Percentiles rank a stretch among this genome's conserved stretches.
phyloP scores from a whole-genome alignment of 1,140 invertebrate species.

The Drosophila tsacasi region DNA sequence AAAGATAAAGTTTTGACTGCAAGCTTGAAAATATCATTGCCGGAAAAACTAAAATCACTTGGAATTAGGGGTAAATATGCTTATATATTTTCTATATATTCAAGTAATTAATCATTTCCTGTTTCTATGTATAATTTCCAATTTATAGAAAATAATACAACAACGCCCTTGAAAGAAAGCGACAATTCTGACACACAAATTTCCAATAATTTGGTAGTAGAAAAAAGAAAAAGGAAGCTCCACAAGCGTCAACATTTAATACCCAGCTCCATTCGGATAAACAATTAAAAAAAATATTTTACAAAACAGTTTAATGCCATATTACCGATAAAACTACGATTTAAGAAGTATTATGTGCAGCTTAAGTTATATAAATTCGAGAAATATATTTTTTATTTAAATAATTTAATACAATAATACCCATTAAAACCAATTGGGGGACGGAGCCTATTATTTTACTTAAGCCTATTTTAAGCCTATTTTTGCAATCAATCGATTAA shows the following conservation, averaged over 20 bases:
- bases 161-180: background rate
- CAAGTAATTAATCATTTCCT: background rate
- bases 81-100: too few species aligned
- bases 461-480: too few species aligned
- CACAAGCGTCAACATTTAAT: constrained; percentile 7
- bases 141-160: background rate
- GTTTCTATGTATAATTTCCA: background rate
- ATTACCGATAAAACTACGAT: background rate
- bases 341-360: background rate
- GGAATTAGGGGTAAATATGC: background rate
- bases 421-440: background rate
- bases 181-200: background rate
- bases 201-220: background rate
- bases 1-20: background rate
- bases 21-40: constrained; percentile 1
- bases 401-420: background rate
- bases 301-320: background rate
- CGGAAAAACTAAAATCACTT: background rate
- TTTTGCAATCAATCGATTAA: too few species aligned
- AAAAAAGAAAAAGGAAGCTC: background rate
- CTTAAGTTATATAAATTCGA: background rate
- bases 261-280: constrained; percentile 4
- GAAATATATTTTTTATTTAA: background rate
- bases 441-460: too few species aligned
- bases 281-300: background rate